Evolutionary conservation across 2,888 invertebrate species (phyloP).

Genomic region (Phymatocera aterrima): DNA sequence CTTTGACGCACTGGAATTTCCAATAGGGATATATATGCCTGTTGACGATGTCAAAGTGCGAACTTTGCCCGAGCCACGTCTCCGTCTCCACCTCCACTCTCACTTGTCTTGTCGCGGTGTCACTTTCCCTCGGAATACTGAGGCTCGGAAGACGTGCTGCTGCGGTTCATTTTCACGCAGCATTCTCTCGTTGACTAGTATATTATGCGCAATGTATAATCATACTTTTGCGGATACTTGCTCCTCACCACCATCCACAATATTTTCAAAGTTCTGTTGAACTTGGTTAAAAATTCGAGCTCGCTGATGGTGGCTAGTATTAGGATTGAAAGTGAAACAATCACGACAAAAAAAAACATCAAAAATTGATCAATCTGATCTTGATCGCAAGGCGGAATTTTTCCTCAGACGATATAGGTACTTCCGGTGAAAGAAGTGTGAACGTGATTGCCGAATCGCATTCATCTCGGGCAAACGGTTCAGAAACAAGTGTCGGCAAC

Average conservation of each 20-base stretch:
- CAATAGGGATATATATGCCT: slow-evolving; percentile 24
- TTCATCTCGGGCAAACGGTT: no score
- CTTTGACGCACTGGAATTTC: slow-evolving; percentile 39
- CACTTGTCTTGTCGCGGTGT: slow-evolving; percentile 4
- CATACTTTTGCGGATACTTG: background rate
- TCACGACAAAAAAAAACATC: no score
- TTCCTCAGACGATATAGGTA: no score
- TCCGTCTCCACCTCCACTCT: background rate
- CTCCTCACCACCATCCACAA: background rate
- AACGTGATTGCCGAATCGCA: no score
- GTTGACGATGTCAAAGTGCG: slow-evolving; percentile 9
- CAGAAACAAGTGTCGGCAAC: no score
- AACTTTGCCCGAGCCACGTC: slow-evolving; percentile 1
- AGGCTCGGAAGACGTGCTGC: background rate
- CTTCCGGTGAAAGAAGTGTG: no score
- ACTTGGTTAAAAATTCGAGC: background rate
- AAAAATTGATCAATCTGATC: no score
- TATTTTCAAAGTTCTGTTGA: background rate
- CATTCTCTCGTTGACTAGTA: background rate
- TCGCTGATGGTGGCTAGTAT: no score
- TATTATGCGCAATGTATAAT: background rate
- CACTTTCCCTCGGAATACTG: background rate
- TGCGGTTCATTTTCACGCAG: slow-evolving; percentile 3
- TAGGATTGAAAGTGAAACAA: background rate
- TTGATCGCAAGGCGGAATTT: no score